Evolutionary conservation across 2,113 vertebrate species (phyloP).

Genomic region (Zapus hudsonius): DNA sequence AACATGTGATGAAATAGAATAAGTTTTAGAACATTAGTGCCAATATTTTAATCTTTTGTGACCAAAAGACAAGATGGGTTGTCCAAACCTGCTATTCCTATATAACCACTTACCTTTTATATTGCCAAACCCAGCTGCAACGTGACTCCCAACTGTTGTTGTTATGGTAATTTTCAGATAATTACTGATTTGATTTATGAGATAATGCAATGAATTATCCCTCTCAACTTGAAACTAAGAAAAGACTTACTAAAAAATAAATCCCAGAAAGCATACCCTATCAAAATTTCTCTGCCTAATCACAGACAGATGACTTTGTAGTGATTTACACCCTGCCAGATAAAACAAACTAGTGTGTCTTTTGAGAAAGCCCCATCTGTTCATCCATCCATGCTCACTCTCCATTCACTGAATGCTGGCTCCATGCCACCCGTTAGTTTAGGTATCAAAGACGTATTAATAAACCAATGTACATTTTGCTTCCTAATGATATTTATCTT

Average conservation of each 20-base stretch:
- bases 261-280: not conserved
- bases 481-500: not conserved
- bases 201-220: not conserved
- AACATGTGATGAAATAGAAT: not conserved
- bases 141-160: not conserved
- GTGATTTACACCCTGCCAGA: not conserved
- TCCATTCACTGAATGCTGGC: not conserved
- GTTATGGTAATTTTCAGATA: not conserved
- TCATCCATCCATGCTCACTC: not conserved
- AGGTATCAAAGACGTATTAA: not conserved
- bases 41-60: not conserved
- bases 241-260: constrained; percentile 21
- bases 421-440: not conserved
- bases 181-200: not conserved
- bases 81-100: not conserved
- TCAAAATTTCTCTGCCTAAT: not conserved
- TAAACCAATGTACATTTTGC: not conserved
- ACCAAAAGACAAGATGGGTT: not conserved
- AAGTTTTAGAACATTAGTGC: not conserved
- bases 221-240: not conserved
- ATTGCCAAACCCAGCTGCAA: not conserved
- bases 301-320: not conserved
- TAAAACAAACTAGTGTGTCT: not conserved
- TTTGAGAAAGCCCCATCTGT: not conserved
- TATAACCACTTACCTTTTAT: not conserved